A percentile compares a stretch with the other conserved stretches of the same genome.
These are phyloP conservation scores for Eulacestoma nigropectus DNA, from an alignment of 2,113 vertebrate species.

Conservation along the genomic window DNA sequence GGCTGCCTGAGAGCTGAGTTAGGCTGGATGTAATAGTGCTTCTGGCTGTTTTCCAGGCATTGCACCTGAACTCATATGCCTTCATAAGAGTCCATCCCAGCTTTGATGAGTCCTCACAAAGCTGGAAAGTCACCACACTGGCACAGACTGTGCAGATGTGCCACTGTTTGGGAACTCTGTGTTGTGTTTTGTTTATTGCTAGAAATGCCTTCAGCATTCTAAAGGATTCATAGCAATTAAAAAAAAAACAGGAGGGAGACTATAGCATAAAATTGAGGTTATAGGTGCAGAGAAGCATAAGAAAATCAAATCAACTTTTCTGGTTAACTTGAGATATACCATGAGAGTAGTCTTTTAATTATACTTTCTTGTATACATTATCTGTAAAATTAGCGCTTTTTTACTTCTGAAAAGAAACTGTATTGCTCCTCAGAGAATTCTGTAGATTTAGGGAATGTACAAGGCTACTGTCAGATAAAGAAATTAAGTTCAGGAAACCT, in stretches of 20 bases:
- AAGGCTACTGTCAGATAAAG: neutral
- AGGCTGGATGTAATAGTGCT: neutral
- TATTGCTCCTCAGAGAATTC: neutral
- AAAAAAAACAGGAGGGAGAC: neutral
- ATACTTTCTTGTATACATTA: neutral
- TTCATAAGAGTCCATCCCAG: neutral
- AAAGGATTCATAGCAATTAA: neutral
- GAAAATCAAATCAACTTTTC: neutral
- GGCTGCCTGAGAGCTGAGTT: neutral
- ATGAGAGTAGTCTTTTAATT: neutral
- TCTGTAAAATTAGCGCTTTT: neutral
- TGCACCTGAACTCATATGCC: neutral
- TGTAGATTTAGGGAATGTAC: neutral
- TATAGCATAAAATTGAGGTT: neutral
- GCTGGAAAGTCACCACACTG: neutral
- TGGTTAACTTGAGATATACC: neutral
- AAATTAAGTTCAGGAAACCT: conserved; percentile 5
- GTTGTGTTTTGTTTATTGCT: neutral
- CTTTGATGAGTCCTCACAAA: neutral
- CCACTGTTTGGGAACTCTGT: neutral
- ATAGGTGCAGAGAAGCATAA: neutral
- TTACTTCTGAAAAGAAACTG: neutral
- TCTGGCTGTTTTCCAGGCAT: neutral
- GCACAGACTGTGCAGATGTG: neutral
- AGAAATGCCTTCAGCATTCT: neutral